Percentiles rank a stretch among this genome's conserved stretches.
Evolutionary conservation across 2,888 invertebrate genomes (phyloP).

Genomic region (Eupsilia transversa): DNA sequence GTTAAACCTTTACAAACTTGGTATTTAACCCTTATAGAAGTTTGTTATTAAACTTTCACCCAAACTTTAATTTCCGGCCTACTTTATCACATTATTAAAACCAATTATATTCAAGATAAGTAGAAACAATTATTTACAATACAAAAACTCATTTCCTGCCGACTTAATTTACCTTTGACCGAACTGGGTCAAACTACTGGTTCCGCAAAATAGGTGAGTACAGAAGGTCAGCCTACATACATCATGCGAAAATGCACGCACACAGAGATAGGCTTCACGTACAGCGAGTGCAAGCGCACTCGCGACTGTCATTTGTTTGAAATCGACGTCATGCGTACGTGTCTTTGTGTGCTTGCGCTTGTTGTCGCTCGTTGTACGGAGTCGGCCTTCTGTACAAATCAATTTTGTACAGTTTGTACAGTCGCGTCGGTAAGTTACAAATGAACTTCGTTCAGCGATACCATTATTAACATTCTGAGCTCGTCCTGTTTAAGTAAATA

Average conservation of each 20-base stretch:
- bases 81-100: conserved; percentile 32
- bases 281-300: background rate
- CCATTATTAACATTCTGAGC: conserved; percentile 50
- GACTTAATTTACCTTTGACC: conserved; percentile 53
- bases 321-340: no score
- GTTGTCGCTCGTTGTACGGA: background rate
- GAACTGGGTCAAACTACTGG: conserved; percentile 52
- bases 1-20: no score
- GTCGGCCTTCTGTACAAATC: background rate
- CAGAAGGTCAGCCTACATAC: background rate
- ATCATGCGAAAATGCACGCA: background rate
- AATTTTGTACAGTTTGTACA: background rate
- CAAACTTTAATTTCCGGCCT: conserved; percentile 50
- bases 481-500: conserved; percentile 44
- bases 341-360: no score
- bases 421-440: conserved; percentile 43
- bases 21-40: no score
- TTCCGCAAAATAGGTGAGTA: background rate
- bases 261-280: background rate
- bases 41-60: no score
- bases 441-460: conserved; percentile 42
- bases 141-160: conserved; percentile 59
- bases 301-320: background rate
- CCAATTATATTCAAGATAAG: conserved; percentile 46
- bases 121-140: conserved; percentile 53